Base-by-base conservation (phyloP, 2,113 vertebrate species). In the Strix aluco region DNA sequence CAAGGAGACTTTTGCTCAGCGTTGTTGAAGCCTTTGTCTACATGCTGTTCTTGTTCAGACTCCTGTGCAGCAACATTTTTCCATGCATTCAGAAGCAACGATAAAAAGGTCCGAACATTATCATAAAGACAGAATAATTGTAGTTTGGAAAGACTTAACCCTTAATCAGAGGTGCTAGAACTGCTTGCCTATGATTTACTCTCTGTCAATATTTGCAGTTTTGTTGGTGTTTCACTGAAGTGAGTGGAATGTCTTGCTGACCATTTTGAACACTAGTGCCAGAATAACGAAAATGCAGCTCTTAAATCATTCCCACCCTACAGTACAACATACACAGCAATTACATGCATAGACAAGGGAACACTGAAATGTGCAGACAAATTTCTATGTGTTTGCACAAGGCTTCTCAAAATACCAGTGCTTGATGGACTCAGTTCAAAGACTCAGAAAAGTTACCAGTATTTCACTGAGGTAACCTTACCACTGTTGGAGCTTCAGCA, bases 331-430 rank as follows among this genome's bases (percentile, higher is more conserved):
- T 17, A 11, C 7, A 61, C 30, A 70, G 26, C 15, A 57, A 42
- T 73, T 23, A 13, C 11, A 4, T 38, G 6, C 13, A 32, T 52
- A 0, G 0, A 57, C 17, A 57, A 72, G 22, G 40, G 36, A 74
- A 40, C 15, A 15, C 0, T 1, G 26, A 54, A 74, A 36, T 17
- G 36, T 74, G 34, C 49, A 36, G 44, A 25, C 25, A 80, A 83
- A 6, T 52, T 73, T 69, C 22, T 5, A 3, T 29, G 44, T 54
- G 63, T 70, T 84, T 87, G 21, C 34, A 65, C 32, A 18, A 55
- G 32, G 40, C 29, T 88, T 94, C 54, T 69, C 22, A 73, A 86
- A 83, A 89, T 61, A 26, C 25, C 22, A 22, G 0, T 57, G 17
- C 42, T 52, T 51, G 26, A 77, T 46, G 38, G 49, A 42, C 15